Conservation (phyloP, 2,797 vertebrate species). For the Silurus aristotelis region DNA sequence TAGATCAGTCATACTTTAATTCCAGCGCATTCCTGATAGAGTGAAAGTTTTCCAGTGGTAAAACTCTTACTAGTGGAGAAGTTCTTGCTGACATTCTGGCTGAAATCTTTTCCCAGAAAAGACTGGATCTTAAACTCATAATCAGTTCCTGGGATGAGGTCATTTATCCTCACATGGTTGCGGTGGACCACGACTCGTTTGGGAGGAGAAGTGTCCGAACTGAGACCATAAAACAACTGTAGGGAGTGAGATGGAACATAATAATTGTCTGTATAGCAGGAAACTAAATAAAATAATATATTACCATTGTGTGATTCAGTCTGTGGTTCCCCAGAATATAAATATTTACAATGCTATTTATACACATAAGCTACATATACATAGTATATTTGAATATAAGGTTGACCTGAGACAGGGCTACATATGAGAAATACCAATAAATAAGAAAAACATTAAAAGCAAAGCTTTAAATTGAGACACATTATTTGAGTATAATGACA, state of each 20-base stretch:
- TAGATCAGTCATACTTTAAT: not conserved
- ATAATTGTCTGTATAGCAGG: not conserved
- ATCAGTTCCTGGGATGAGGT: slow-evolving; percentile 79
- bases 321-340: not conserved
- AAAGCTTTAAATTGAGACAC: not conserved
- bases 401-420: not conserved
- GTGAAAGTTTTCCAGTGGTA: no score
- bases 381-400: not conserved
- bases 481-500: not conserved
- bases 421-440: not conserved
- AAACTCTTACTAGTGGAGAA: slow-evolving; percentile 80
- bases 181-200: slow-evolving; percentile 58
- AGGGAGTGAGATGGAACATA: slow-evolving; percentile 18
- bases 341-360: not conserved
- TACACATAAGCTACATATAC: not conserved
- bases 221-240: slow-evolving; percentile 72
- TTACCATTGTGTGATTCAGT: not conserved
- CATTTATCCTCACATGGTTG: slow-evolving; percentile 73
- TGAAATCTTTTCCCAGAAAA: slow-evolving; percentile 71
- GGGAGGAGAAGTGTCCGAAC: slow-evolving; percentile 62
- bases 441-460: not conserved
- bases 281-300: not conserved
- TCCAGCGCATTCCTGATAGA: not conserved
- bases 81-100: slow-evolving; percentile 69
- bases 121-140: slow-evolving; percentile 81